Conservation (phyloP, 2,113 vertebrate genomes). For the Cottus gobio region DNA sequence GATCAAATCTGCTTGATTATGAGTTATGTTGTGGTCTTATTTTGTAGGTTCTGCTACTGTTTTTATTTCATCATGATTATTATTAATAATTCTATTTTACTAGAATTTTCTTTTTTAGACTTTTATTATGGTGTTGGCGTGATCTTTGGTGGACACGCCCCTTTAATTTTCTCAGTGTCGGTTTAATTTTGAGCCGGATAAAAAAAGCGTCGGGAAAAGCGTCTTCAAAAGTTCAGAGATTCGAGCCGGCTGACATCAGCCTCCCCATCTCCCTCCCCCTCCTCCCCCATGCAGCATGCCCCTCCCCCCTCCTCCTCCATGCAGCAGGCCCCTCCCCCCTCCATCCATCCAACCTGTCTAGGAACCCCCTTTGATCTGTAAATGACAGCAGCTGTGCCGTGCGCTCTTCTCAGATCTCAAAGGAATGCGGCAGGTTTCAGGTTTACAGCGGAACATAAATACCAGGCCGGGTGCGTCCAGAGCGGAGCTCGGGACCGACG, state of each 20-base stretch:
- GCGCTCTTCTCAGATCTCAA: conserved; percentile 28
- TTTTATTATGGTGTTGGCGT: too few species aligned
- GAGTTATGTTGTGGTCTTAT: too few species aligned
- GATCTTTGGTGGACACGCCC: too few species aligned
- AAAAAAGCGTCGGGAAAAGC: too few species aligned
- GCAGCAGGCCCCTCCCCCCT: neutral
- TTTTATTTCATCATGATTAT: too few species aligned
- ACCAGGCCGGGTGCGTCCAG: neutral
- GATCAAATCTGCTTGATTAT: neutral
- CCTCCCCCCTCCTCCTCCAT: neutral
- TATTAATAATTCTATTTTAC: too few species aligned
- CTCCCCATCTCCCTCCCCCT: neutral
- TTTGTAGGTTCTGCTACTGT: neutral
- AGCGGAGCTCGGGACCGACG: conserved; percentile 11
- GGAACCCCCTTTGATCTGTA: conserved; percentile 70
- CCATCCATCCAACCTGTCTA: conserved; percentile 40
- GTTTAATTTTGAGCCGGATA: conserved; percentile 24
- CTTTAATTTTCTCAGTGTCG: too few species aligned
- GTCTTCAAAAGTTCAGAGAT: neutral
- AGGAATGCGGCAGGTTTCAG: conserved; percentile 28
- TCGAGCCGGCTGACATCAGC: conserved; percentile 23
- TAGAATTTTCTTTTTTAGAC: too few species aligned
- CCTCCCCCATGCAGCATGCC: too few species aligned
- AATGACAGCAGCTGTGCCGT: conserved; percentile 74
- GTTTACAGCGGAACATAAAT: conserved; percentile 45